Evolutionary conservation across 2,113 vertebrate species (phyloP).

Genomic region (Onychorhynchus coronatus): DNA sequence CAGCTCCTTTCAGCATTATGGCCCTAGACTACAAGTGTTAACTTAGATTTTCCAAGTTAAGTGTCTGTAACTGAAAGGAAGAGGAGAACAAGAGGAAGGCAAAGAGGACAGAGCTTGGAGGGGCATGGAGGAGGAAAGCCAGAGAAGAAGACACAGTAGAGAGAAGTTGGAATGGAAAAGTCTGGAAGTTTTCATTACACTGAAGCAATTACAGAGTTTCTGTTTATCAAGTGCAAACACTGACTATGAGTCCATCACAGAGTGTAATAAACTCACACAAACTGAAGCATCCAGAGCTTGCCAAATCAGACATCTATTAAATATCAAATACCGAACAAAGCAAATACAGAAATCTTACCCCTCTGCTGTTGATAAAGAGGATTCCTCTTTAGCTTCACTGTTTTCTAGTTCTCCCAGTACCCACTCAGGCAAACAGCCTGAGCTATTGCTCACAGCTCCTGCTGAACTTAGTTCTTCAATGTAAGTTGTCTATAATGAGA

Average conservation of each 20-base stretch:
- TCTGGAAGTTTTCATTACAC: background rate
- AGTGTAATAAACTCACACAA: background rate
- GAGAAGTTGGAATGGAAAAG: background rate
- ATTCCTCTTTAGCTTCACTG: slow-evolving; percentile 34
- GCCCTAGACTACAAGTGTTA: background rate
- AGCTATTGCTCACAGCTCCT: slow-evolving; percentile 7
- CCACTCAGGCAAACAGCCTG: slow-evolving; percentile 79
- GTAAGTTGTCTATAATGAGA: slow-evolving; percentile 84
- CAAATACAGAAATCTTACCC: slow-evolving; percentile 51
- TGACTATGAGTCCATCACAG: background rate
- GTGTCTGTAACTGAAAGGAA: background rate
- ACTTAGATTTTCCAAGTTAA: background rate
- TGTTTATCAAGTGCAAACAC: background rate
- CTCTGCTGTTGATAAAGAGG: slow-evolving; percentile 9
- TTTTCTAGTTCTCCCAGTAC: slow-evolving; percentile 77
- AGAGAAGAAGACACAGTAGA: background rate
- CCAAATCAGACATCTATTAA: background rate
- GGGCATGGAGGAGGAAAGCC: background rate
- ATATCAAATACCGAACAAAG: background rate
- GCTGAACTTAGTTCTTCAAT: slow-evolving; percentile 82
- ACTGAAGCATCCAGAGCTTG: background rate
- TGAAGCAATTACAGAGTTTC: background rate
- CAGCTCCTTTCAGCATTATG: background rate
- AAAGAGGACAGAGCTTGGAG: background rate
- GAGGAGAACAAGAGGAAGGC: background rate